A percentile compares a stretch with the other conserved stretches of the same genome.
These are phyloP conservation scores for Phocoena phocoena DNA, from an alignment of 2,113 vertebrate species.

Conservation along the genomic window DNA sequence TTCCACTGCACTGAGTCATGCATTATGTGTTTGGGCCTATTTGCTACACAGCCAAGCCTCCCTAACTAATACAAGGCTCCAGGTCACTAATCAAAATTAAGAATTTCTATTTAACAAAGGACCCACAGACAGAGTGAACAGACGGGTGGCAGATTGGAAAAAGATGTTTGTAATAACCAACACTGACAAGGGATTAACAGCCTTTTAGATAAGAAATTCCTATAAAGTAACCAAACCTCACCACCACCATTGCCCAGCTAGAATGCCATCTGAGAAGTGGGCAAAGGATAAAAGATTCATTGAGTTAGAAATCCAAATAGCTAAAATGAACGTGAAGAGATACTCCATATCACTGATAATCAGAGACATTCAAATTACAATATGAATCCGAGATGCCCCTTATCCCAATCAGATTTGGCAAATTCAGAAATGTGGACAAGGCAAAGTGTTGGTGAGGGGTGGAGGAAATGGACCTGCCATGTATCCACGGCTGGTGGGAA, in stretches of 20 bases:
- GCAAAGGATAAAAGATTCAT: neutral
- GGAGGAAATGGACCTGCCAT: fast-evolving
- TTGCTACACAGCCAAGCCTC: neutral
- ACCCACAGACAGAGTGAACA: neutral
- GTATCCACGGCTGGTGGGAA: neutral
- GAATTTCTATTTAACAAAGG: neutral
- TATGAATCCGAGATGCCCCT: fast-evolving
- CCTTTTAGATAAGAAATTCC: neutral
- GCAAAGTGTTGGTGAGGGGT: fast-evolving
- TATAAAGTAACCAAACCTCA: neutral
- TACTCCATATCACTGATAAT: neutral
- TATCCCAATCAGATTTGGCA: neutral
- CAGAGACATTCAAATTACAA: neutral
- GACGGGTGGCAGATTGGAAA: neutral
- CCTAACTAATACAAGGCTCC: neutral
- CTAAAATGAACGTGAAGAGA: neutral
- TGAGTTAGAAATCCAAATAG: neutral
- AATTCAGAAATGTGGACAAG: neutral
- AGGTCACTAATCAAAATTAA: neutral
- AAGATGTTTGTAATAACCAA: neutral
- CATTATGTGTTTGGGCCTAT: neutral
- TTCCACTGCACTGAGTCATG: too few species aligned
- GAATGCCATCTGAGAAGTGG: neutral
- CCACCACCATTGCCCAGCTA: too few species aligned
- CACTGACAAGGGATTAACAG: neutral